Base-by-base conservation (phyloP, 1,140 invertebrate species). In the Heterodera carotae region DNA sequence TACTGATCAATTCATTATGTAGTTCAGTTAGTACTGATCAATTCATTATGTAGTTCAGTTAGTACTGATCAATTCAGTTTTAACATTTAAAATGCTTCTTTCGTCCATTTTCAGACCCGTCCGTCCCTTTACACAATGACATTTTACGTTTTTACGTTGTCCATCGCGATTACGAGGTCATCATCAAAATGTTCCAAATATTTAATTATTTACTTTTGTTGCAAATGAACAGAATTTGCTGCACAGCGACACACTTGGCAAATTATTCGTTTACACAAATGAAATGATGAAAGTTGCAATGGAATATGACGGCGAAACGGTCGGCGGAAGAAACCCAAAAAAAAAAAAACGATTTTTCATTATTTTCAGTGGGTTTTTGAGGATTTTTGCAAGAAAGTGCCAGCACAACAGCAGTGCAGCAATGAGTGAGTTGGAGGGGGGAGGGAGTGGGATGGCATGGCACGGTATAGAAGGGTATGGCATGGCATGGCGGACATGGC, bases 111-210 rank as follows among this genome's bases (percentile, higher is more conserved):
- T n/a, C n/a, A 82, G 84, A 79, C 48, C n/a, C 64, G 2, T 59
- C 81, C 69, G 76, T 69, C 33, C 82, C 83, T 8, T 60, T 70
- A 31, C 83, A 86, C 79, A 85, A 76, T 29, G 85, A 87, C 53
- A 88, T 87, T 69, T 76, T 87, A 27, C 85, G 85, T 2, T 88
- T 88, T 76, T 87, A 87, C 69, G 83, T 88, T 39, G 86, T 87
- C 10, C 84, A 87, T 48, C 81, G 85, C 69, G 76, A 86, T 48
- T 86, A 85, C 59, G 78, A 85, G 48, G 48, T 56, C 5, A 18
- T 22, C 22, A 5, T 56, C 5, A 56, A 22, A 56, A 56, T 25
- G 18, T 43, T 43, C 12, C 39, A 12, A 43, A 43, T 43, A 8
- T 43, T 12, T 43, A 43, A n/a, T n/a, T n/a, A n/a, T n/a, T n/a